Evolutionary conservation across 2,888 invertebrate genomes (phyloP).

Genomic region (Calephelis perditalis): DNA sequence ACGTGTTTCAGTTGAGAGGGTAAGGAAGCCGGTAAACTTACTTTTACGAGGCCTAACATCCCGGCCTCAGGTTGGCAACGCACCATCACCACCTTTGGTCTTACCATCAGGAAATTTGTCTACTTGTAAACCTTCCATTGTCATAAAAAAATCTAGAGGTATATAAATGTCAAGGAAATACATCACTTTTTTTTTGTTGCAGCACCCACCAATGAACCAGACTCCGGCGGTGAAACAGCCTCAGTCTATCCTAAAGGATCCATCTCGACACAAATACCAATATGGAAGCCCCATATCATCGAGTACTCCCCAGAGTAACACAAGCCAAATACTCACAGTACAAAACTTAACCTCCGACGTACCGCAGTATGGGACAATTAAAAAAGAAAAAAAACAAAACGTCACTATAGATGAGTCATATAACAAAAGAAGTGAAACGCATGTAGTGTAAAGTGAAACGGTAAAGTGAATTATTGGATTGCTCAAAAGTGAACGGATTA

Average conservation of each 20-base stretch:
- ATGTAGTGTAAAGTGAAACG: slow-evolving; percentile 49
- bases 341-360: slow-evolving; percentile 73
- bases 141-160: too few relatives aligned
- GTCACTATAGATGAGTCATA: slow-evolving; percentile 70
- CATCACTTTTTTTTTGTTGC: slow-evolving; percentile 37
- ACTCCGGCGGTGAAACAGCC: slow-evolving; percentile 74
- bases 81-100: too few relatives aligned
- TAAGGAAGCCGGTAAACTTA: too few relatives aligned
- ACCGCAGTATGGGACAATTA: slow-evolving; percentile 74
- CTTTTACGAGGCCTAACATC: too few relatives aligned
- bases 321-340: slow-evolving; percentile 79
- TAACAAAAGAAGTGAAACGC: slow-evolving; percentile 66
- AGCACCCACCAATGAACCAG: slow-evolving; percentile 58
- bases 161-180: too few relatives aligned
- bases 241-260: slow-evolving; percentile 81
- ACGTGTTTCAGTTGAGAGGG: too few relatives aligned
- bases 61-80: too few relatives aligned
- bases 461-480: slow-evolving; percentile 23
- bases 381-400: slow-evolving; percentile 73
- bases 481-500: slow-evolving; percentile 9
- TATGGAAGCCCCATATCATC: slow-evolving; percentile 68
- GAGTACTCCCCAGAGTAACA: slow-evolving; percentile 62
- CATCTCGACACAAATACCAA: slow-evolving; percentile 78
- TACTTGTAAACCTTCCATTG: too few relatives aligned
- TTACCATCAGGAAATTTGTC: too few relatives aligned